These are phyloP conservation scores for Calliphora vicina DNA, from an alignment of 1,140 invertebrate species.

Conservation along the genomic window DNA sequence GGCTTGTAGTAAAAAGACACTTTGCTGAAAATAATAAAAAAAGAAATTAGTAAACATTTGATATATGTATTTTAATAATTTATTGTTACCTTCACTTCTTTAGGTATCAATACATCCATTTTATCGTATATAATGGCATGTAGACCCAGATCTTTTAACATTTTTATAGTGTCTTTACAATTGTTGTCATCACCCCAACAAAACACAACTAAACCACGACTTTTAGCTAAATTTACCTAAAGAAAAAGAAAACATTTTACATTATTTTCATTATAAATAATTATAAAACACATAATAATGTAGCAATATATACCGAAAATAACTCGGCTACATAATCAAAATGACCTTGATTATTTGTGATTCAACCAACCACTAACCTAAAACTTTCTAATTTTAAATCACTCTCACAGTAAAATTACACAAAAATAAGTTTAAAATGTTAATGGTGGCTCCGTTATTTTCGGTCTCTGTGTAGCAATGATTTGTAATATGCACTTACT, in stretches of 20 bases:
- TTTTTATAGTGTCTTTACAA: constrained; percentile 83
- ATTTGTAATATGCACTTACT: constrained; percentile 55
- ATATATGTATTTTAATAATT: background rate
- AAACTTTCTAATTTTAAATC: too few species aligned
- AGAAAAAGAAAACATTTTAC: background rate
- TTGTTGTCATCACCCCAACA: constrained; percentile 98
- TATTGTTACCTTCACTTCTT: constrained; percentile 77
- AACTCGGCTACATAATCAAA: too few species aligned
- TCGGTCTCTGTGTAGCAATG: too few species aligned
- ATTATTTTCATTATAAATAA: too few species aligned
- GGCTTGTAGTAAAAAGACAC: constrained; percentile 81
- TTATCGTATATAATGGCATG: constrained; percentile 96
- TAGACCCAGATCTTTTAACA: constrained; percentile 85
- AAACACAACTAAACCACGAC: constrained; percentile 85
- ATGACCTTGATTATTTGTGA: too few species aligned
- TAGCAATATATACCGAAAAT: too few species aligned
- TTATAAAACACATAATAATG: background rate
- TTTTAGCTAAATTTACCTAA: constrained; percentile 76
- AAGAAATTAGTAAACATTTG: background rate
- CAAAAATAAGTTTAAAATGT: too few species aligned
- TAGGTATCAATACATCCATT: constrained; percentile 80
- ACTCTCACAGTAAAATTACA: too few species aligned
- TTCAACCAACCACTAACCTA: too few species aligned
- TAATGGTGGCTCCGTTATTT: too few species aligned
- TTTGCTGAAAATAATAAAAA: constrained; percentile 65